Percentiles rank a stretch among this genome's conserved stretches.
These are phyloP conservation scores for Scaptomyza pallida DNA, from an alignment of 1,140 invertebrate species.

Conservation along the genomic window DNA sequence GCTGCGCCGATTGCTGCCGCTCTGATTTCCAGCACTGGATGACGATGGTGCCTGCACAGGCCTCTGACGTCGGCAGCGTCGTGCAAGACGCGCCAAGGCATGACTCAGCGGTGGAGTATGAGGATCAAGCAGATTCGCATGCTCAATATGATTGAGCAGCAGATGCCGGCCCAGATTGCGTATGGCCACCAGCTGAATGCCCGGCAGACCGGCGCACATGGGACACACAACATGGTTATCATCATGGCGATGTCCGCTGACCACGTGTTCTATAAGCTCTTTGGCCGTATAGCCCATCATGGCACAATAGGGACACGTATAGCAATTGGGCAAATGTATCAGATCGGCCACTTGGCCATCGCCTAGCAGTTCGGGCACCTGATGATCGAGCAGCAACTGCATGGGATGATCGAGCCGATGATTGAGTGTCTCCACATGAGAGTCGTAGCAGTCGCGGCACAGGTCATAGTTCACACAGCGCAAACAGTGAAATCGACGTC, in stretches of 20 bases:
- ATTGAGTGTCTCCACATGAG: constrained; percentile 43
- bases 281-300: constrained; percentile 51
- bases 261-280: constrained; percentile 60
- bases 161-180: constrained; percentile 58
- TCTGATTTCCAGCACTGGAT: neutral
- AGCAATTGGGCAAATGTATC: constrained; percentile 62
- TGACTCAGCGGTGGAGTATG: constrained; percentile 46
- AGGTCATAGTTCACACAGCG: constrained; percentile 64
- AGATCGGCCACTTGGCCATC: constrained; percentile 39
- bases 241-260: constrained; percentile 35
- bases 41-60: neutral
- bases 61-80: constrained; percentile 38
- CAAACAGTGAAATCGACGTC: constrained; percentile 60
- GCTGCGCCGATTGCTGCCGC: neutral
- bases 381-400: constrained; percentile 47
- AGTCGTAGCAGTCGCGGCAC: constrained; percentile 61
- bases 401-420: constrained; percentile 59
- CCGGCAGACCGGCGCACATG: constrained; percentile 55
- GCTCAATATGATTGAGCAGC: constrained; percentile 59
- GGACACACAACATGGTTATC: constrained; percentile 62
- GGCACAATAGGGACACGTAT: constrained; percentile 62
- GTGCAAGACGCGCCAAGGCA: constrained; percentile 19
- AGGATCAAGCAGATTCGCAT: constrained; percentile 63
- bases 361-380: constrained; percentile 11
- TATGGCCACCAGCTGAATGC: constrained; percentile 45